Evolutionary conservation across 30 jellyfish, hydroid and myxozoan species (phyloP), one percentile per base, ranked within the genome.

Genomic region (Morbakka virulenta): DNA sequence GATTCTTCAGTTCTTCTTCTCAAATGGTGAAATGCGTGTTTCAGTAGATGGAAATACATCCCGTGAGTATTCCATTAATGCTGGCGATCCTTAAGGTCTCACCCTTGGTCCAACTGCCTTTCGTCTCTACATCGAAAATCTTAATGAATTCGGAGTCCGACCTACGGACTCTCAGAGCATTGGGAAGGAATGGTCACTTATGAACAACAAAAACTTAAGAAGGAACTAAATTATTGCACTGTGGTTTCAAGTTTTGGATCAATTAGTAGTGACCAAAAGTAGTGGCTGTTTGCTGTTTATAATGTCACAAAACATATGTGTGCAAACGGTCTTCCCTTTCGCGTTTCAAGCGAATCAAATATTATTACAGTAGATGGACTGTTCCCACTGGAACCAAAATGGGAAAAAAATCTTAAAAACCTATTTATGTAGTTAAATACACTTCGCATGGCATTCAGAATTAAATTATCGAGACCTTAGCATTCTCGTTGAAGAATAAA

Each of bases 371-470:
- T 17, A 17, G 57, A 41, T 6, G 57, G 57, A 6, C 21, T 67
- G 64, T 67, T 67, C 27, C 80, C 80, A 23, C 64, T 67, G 9
- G 80, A 29, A 29, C 80, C 80, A 28, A 67, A 67, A 24, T 67
- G 76, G 80, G 33, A 68, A 4, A 26, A 29, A 23, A 67, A 28
- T 67, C 74, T 1, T 68, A 67, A 67, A 22, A 32, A 3, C 21
- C 69, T 67, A 23, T 68, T 68, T 28, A 32, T 28, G 64, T 28
- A 67, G 80, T 68, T 24, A 67, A 3, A 3, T 67, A 4, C 20
- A 67, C 76, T 4, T 28, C 24, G 17, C 57, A 9, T 41, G 9
- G 17, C 57, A 41, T 41, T 6, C 57, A 41, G 57, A 41, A 41
- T 17, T 9, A 41, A 41, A 17, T 41, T 9, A 41, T 35, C 25